phyloP scores from a whole-genome alignment of 1,140 invertebrate genomes.

The Zaprionus capensis region DNA sequence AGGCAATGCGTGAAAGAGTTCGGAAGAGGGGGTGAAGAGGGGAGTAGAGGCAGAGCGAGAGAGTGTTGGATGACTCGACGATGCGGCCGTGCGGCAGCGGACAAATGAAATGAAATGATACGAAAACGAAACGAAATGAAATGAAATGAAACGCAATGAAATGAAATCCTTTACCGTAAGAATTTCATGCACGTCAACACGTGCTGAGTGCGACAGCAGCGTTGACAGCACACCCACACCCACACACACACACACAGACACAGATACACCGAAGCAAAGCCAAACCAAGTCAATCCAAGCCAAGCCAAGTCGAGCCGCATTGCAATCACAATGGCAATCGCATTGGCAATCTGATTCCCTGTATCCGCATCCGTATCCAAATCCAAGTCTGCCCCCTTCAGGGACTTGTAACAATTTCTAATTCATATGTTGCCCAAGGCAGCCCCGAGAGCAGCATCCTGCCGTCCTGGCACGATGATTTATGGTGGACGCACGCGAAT shows the following conservation, averaged over 20 bases:
- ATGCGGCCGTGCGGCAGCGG: slow-evolving; percentile 66
- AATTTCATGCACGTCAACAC: slow-evolving; percentile 82
- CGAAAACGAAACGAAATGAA: slow-evolving; percentile 58
- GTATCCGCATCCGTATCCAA: not conserved
- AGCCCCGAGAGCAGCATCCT: slow-evolving; percentile 2
- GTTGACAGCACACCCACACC: slow-evolving; percentile 58
- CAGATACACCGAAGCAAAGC: too few relatives aligned
- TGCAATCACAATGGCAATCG: not conserved
- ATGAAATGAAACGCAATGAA: slow-evolving; percentile 66
- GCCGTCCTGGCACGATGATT: slow-evolving; percentile 60
- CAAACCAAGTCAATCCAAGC: not conserved
- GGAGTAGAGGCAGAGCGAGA: not conserved
- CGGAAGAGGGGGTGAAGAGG: slow-evolving; percentile 15
- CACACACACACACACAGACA: too few relatives aligned
- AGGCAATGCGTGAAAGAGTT: slow-evolving; percentile 40
- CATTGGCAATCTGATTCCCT: not conserved
- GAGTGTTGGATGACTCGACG: slow-evolving; percentile 38
- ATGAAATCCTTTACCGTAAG: slow-evolving; percentile 79
- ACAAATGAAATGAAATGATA: slow-evolving; percentile 49
- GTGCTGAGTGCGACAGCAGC: slow-evolving; percentile 62
- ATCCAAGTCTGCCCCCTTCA: slow-evolving; percentile 3
- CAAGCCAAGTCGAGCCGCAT: not conserved
- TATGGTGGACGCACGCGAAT: slow-evolving; percentile 73
- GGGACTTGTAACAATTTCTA: slow-evolving; percentile 74
- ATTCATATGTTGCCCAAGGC: slow-evolving; percentile 73